These are phyloP conservation scores for Linnaemya vulpina DNA, from an alignment of 2,888 invertebrate genomes.

Conservation along the genomic window DNA sequence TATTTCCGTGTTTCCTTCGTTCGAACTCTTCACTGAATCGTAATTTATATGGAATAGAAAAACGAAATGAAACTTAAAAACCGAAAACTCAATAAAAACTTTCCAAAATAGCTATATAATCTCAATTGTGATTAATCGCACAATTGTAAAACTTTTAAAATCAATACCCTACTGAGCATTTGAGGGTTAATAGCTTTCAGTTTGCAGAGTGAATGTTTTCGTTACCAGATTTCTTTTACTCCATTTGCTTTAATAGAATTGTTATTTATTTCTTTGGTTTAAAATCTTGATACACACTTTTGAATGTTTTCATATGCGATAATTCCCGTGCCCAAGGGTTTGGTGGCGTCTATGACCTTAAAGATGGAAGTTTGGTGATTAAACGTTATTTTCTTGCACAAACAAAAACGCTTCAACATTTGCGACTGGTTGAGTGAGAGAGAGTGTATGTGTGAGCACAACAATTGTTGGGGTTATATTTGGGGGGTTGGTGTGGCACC, in stretches of 20 bases:
- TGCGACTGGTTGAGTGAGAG: background rate
- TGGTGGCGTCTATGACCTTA: slow-evolving; percentile 61
- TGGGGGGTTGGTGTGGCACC: background rate
- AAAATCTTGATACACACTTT: slow-evolving; percentile 8
- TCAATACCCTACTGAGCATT: no score
- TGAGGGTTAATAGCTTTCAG: slow-evolving; percentile 52
- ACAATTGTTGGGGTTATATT: background rate
- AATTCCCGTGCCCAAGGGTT: slow-evolving; percentile 42
- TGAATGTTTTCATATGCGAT: slow-evolving; percentile 6
- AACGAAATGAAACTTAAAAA: no score
- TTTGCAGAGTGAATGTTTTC: slow-evolving; percentile 20
- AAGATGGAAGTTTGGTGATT: slow-evolving; percentile 39
- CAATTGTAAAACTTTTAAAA: no score
- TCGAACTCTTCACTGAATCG: no score
- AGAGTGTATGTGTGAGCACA: background rate
- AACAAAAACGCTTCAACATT: background rate
- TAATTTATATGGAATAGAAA: no score
- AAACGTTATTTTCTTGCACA: slow-evolving; percentile 19
- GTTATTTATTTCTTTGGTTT: slow-evolving; percentile 29
- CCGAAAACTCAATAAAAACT: no score
- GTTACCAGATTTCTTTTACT: slow-evolving; percentile 24
- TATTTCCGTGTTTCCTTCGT: no score
- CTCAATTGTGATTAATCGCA: no score
- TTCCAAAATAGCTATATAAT: no score
- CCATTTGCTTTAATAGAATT: slow-evolving; percentile 53